A percentile compares a stretch with the other conserved stretches of the same genome.
These are phyloP conservation scores for Camelus bactrianus DNA, from an alignment of 2,113 vertebrate genomes.

Conservation along the genomic window DNA sequence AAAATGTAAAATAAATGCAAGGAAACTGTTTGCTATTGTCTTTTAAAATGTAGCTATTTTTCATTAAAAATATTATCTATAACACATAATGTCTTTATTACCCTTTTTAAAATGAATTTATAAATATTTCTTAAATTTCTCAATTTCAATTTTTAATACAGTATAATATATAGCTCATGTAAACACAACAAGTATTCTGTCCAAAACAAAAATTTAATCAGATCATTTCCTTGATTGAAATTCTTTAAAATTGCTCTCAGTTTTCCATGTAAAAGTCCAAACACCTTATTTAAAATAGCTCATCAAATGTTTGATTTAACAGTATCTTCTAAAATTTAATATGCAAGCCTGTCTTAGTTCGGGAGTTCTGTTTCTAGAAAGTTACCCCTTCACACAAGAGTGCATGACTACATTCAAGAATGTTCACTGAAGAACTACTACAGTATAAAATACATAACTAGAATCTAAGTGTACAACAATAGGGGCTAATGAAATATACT, in stretches of 20 bases:
- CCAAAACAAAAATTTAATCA: conserved; percentile 32
- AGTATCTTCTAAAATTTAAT: background rate
- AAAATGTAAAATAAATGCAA: background rate
- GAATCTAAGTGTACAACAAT: background rate
- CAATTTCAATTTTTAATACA: background rate
- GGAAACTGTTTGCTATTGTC: background rate
- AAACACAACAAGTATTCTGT: background rate
- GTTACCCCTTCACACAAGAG: background rate
- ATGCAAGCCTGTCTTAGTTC: background rate
- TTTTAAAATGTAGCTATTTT: conserved; percentile 25
- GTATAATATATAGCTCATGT: background rate
- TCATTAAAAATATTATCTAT: background rate
- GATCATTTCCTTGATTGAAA: background rate
- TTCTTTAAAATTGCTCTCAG: background rate
- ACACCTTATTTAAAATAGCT: background rate
- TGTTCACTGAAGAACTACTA: background rate
- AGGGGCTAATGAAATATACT: background rate
- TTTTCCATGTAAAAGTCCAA: conserved; percentile 41
- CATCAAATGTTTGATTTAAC: background rate
- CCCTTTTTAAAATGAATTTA: background rate
- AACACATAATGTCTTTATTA: background rate
- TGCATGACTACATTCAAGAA: background rate
- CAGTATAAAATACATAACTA: background rate
- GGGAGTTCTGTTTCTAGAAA: conserved; percentile 15
- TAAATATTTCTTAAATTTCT: background rate